Percentiles rank a stretch among this genome's conserved stretches.
phyloP scores from a whole-genome alignment of 2,888 invertebrate species.

The Adela reaumurella region DNA sequence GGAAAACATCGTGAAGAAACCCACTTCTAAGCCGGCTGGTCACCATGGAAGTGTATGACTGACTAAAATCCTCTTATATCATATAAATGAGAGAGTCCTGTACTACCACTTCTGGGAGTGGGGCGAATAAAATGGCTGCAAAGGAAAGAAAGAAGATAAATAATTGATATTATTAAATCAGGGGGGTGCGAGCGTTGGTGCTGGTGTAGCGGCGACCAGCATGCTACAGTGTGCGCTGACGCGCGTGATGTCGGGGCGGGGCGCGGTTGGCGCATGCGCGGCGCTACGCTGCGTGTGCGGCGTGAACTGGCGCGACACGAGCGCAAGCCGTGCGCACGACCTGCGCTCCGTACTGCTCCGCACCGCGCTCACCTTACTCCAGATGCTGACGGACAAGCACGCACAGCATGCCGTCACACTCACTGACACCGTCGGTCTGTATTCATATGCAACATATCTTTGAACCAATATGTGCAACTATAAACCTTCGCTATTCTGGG shows the following conservation, averaged over 20 bases:
- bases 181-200: slow-evolving; percentile 35
- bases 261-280: slow-evolving; percentile 24
- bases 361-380: slow-evolving; percentile 67
- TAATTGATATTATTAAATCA: too few relatives aligned
- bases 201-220: slow-evolving; percentile 35
- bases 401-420: slow-evolving; percentile 64
- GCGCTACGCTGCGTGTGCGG: slow-evolving; percentile 43
- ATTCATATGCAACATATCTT: slow-evolving; percentile 29
- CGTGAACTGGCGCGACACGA: slow-evolving; percentile 72
- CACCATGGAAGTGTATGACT: too few relatives aligned
- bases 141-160: too few relatives aligned
- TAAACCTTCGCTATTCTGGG: too few relatives aligned
- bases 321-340: slow-evolving; percentile 59
- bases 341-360: slow-evolving; percentile 52
- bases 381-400: slow-evolving; percentile 62
- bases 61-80: too few relatives aligned
- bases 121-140: too few relatives aligned
- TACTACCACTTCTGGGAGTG: too few relatives aligned
- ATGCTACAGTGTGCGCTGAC: slow-evolving; percentile 34
- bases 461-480: too few relatives aligned
- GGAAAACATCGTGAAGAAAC: too few relatives aligned
- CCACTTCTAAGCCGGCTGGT: too few relatives aligned
- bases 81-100: too few relatives aligned
- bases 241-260: slow-evolving; percentile 35
- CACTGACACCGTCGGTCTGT: slow-evolving; percentile 64